phyloP scores from a whole-genome alignment of 2,797 vertebrate species.

The Choloepus didactylus region DNA sequence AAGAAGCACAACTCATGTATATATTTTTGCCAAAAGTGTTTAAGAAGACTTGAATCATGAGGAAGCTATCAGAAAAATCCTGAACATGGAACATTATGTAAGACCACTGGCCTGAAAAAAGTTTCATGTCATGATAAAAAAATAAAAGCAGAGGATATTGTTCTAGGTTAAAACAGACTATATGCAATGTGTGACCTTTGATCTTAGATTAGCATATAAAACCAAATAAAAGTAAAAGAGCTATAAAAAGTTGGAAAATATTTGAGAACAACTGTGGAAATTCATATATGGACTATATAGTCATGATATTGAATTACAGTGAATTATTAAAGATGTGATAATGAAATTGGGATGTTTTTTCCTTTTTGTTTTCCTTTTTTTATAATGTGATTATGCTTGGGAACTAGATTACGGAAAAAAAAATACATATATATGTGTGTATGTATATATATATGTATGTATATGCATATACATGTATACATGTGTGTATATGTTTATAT shows the following conservation, averaged over 20 bases:
- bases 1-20: neutral
- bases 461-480: neutral
- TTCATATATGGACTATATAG: neutral
- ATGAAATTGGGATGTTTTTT: neutral
- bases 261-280: neutral
- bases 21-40: neutral
- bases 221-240: neutral
- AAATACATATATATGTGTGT: neutral
- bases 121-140: conserved; percentile 45
- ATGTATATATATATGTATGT: neutral
- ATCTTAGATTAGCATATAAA: neutral
- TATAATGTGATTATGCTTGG: neutral
- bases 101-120: neutral
- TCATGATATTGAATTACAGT: neutral
- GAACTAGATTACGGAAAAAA: neutral
- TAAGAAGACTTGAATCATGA: neutral
- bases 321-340: neutral
- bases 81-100: neutral
- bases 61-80: neutral
- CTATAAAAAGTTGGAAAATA: neutral
- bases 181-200: neutral
- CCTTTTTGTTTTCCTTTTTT: too few relatives aligned
- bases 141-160: neutral
- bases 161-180: conserved; percentile 11
- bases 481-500: too few relatives aligned